These are phyloP conservation scores for Pediacus dermestoides DNA, from an alignment of 2,888 invertebrate genomes.

Conservation along the genomic window DNA sequence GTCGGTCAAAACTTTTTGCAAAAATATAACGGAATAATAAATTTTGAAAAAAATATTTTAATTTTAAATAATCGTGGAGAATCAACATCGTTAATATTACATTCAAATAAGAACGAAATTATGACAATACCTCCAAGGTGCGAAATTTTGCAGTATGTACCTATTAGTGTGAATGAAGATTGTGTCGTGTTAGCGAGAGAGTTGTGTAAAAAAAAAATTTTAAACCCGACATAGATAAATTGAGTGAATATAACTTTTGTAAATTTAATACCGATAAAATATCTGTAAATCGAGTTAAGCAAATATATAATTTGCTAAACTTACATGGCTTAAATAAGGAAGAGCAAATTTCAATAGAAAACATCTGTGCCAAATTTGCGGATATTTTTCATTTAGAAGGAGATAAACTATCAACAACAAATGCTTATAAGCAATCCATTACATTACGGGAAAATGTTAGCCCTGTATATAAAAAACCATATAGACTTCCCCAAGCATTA, in stretches of 20 bases:
- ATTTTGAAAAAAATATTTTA: conserved; percentile 1
- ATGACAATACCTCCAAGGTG: conserved; percentile 3
- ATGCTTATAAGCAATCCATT: conserved; percentile 22
- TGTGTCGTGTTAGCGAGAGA: conserved; percentile 2
- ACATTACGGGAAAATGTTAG: conserved; percentile 16
- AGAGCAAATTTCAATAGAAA: conserved; percentile 16
- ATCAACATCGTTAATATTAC: not conserved
- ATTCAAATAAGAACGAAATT: not conserved
- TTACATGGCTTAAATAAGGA: conserved; percentile 17
- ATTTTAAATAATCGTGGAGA: not conserved
- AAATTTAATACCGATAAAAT: conserved; percentile 3
- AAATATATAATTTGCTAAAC: conserved; percentile 18
- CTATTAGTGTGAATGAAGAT: not conserved
- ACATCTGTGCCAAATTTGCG: conserved; percentile 21
- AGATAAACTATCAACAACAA: conserved; percentile 25
- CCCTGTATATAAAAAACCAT: conserved; percentile 25
- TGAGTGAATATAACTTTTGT: not conserved
- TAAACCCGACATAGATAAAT: not conserved
- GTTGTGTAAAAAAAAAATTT: conserved; percentile 6
- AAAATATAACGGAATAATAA: conserved; percentile 1
- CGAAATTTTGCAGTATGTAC: conserved; percentile 2
- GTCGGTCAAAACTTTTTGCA: conserved; percentile 3
- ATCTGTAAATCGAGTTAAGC: conserved; percentile 12
- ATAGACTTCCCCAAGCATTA: conserved; percentile 26
- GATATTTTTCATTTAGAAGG: conserved; percentile 22